Conservation (phyloP, 1,140 invertebrate genomes). For the Neotoxoptera formosana region DNA sequence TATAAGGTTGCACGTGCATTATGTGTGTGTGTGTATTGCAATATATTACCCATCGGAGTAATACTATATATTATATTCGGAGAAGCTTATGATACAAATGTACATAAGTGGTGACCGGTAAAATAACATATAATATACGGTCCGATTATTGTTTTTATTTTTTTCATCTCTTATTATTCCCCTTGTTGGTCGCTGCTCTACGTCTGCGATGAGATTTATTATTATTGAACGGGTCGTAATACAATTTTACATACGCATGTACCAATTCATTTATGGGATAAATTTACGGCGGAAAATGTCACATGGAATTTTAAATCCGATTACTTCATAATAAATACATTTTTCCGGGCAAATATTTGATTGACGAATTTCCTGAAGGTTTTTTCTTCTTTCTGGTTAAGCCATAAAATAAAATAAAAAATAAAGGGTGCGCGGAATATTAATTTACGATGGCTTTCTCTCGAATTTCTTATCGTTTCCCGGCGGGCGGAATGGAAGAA, state of each 20-base stretch:
- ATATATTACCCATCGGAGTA: not conserved
- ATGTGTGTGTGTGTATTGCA: not conserved
- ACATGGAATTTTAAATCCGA: conserved; percentile 30
- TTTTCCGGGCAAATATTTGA: conserved; percentile 35
- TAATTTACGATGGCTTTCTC: conserved; percentile 41
- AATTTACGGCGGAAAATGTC: conserved; percentile 9
- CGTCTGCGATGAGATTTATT: not conserved
- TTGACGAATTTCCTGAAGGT: conserved; percentile 25
- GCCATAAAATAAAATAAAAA: not conserved
- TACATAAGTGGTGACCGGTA: not conserved
- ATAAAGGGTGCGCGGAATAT: conserved; percentile 1
- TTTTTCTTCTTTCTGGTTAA: not conserved
- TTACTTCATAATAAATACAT: not conserved
- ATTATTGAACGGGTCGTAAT: not conserved
- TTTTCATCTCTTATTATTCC: not conserved
- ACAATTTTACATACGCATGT: conserved; percentile 23
- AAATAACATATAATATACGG: not conserved
- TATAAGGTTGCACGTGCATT: not conserved
- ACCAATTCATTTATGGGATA: not conserved
- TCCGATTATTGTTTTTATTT: conserved; percentile 24
- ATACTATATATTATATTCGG: not conserved
- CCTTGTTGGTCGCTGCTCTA: not conserved
- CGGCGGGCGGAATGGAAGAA: not conserved
- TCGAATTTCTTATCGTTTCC: conserved; percentile 24
- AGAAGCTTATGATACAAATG: not conserved